Evolutionary conservation across 2,113 vertebrate species (phyloP).

Genomic region (Megalops atlanticus): DNA sequence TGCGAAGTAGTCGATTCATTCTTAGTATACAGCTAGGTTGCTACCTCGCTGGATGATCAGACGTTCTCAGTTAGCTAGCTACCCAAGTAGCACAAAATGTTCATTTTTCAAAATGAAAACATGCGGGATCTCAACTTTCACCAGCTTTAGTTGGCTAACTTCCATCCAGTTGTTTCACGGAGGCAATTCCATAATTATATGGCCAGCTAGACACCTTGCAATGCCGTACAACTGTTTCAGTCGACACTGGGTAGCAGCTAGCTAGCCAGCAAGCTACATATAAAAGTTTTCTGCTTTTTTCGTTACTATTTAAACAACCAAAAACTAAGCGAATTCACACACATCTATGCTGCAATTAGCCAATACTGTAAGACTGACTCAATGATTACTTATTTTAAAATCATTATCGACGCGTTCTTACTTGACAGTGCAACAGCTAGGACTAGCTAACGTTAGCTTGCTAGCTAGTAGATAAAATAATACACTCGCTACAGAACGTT

Average conservation of each 20-base stretch:
- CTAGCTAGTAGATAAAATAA: conserved; percentile 3
- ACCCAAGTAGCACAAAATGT: not conserved
- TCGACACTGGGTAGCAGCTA: not conserved
- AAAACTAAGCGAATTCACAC: not conserved
- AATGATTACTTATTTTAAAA: not conserved
- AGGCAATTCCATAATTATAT: not conserved
- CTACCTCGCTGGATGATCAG: too few relatives aligned
- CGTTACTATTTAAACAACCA: not conserved
- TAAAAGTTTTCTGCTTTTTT: not conserved
- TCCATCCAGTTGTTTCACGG: not conserved
- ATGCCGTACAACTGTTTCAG: not conserved
- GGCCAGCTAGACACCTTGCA: not conserved
- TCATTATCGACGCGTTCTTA: not conserved
- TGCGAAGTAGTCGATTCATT: too few relatives aligned
- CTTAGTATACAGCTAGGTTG: too few relatives aligned
- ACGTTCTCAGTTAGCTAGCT: too few relatives aligned
- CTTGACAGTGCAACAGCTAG: not conserved
- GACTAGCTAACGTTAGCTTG: not conserved
- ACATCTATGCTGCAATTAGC: not conserved
- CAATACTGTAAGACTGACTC: too few relatives aligned
- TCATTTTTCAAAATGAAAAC: not conserved
- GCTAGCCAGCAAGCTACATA: not conserved
- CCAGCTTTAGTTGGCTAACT: not conserved
- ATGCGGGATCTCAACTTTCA: not conserved
- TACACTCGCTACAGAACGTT: not conserved